These are phyloP conservation scores for Lamprologus callipterus DNA, from an alignment of 2,113 vertebrate species.

Conservation along the genomic window DNA sequence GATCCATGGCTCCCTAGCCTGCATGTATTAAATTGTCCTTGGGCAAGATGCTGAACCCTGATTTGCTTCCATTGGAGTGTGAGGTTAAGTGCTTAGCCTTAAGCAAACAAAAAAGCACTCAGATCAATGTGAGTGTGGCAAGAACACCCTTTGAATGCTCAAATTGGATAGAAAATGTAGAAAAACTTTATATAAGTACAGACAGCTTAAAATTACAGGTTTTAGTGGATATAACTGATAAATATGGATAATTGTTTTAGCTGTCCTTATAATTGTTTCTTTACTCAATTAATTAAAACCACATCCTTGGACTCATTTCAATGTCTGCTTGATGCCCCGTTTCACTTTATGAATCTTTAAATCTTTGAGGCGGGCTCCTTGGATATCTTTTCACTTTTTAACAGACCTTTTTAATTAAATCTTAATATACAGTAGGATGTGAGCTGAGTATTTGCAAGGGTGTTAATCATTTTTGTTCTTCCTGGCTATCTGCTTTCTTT, in stretches of 20 bases:
- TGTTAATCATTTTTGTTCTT: background rate
- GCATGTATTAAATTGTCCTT: background rate
- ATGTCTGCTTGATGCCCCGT: background rate
- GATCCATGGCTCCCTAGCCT: background rate
- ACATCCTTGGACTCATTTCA: background rate
- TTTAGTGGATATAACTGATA: background rate
- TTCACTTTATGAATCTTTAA: background rate
- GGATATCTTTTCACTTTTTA: background rate
- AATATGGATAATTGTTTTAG: background rate
- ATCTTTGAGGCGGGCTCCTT: background rate
- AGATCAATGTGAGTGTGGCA: accelerated
- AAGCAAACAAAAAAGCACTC: background rate
- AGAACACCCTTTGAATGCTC: background rate
- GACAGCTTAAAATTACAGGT: background rate
- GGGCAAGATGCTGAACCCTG: background rate
- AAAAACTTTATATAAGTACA: background rate
- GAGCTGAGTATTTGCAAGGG: background rate
- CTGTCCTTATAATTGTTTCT: background rate
- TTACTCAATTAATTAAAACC: background rate
- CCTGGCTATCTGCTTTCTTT: background rate
- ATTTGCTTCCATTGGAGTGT: background rate
- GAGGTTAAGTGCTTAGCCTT: background rate
- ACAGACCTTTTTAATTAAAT: background rate
- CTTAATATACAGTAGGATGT: background rate
- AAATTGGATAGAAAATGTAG: background rate